Percentiles rank a stretch among this genome's conserved stretches.
These are phyloP conservation scores for Neuroterus valhalla DNA, from an alignment of 1,140 invertebrate genomes.

Conservation along the genomic window DNA sequence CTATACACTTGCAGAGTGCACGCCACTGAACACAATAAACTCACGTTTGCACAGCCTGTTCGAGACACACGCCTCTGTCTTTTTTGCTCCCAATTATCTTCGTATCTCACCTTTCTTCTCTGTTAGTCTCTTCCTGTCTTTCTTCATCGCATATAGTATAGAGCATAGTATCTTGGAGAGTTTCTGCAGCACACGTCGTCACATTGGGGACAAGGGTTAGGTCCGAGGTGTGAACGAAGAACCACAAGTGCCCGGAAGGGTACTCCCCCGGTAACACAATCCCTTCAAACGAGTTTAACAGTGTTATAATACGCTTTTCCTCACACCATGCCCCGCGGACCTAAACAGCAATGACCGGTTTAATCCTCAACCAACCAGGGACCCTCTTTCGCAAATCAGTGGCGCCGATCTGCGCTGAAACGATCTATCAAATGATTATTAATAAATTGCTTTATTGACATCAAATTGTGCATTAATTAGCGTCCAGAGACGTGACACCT, in stretches of 20 bases:
- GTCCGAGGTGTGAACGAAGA: constrained; percentile 71
- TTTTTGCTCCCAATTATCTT: neutral
- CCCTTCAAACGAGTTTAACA: constrained; percentile 62
- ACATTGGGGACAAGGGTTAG: constrained; percentile 45
- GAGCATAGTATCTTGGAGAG: constrained; percentile 44
- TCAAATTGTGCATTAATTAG: too few relatives aligned
- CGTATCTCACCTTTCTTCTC: neutral
- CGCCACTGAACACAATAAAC: constrained; percentile 47
- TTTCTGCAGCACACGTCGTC: constrained; percentile 47
- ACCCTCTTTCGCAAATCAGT: constrained; percentile 49
- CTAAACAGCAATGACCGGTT: constrained; percentile 51
- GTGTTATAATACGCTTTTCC: constrained; percentile 62
- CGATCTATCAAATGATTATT: too few relatives aligned
- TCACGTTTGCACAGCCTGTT: constrained; percentile 33
- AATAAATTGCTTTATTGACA: too few relatives aligned
- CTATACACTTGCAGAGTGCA: neutral
- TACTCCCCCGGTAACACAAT: constrained; percentile 56
- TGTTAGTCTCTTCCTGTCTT: neutral
- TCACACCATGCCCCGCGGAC: constrained; percentile 39
- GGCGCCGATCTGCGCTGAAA: too few relatives aligned
- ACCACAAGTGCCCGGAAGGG: constrained; percentile 66
- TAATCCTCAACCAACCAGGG: constrained; percentile 54
- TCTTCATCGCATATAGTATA: constrained; percentile 21
- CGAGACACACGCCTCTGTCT: neutral
- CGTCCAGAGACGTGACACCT: too few relatives aligned